Percentiles rank a stretch among this genome's conserved stretches.
These are phyloP conservation scores for Hippocampus comes DNA, from an alignment of 2,113 vertebrate genomes.

Conservation along the genomic window DNA sequence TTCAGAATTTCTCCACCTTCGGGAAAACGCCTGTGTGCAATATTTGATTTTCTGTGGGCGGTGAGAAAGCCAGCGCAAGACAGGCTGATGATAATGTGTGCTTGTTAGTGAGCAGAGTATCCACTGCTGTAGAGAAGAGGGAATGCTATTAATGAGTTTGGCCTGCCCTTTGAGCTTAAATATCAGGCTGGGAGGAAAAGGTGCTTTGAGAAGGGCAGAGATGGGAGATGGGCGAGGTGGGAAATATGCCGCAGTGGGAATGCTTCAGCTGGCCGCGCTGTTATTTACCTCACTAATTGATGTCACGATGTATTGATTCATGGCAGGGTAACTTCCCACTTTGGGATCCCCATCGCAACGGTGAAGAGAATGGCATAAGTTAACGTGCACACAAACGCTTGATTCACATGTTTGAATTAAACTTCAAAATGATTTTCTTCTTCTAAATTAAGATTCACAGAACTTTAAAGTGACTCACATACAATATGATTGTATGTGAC, in stretches of 20 bases:
- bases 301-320: conserved; percentile 50
- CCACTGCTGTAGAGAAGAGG: conserved; percentile 20
- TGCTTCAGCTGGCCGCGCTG: conserved; percentile 9
- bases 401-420: background rate
- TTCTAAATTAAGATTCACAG: background rate
- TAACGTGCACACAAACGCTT: conserved; percentile 1
- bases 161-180: conserved; percentile 47
- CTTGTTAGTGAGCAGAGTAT: conserved; percentile 37
- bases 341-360: conserved; percentile 21
- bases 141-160: conserved; percentile 30
- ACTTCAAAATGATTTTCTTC: background rate
- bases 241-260: conserved; percentile 22
- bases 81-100: conserved; percentile 26
- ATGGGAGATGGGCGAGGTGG: conserved; percentile 26
- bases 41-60: conserved; percentile 24
- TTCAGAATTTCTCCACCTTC: conserved; percentile 16
- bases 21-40: conserved; percentile 25
- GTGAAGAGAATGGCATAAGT: conserved; percentile 15
- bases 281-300: conserved; percentile 66
- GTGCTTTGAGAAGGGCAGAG: conserved; percentile 42
- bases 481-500: background rate
- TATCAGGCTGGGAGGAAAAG: conserved; percentile 42
- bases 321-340: conserved; percentile 7
- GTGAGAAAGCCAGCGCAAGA: conserved; percentile 16
- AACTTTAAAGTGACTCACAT: background rate